Evolutionary conservation across 2,888 invertebrate species (phyloP).

Genomic region (Ochropacha duplaris): DNA sequence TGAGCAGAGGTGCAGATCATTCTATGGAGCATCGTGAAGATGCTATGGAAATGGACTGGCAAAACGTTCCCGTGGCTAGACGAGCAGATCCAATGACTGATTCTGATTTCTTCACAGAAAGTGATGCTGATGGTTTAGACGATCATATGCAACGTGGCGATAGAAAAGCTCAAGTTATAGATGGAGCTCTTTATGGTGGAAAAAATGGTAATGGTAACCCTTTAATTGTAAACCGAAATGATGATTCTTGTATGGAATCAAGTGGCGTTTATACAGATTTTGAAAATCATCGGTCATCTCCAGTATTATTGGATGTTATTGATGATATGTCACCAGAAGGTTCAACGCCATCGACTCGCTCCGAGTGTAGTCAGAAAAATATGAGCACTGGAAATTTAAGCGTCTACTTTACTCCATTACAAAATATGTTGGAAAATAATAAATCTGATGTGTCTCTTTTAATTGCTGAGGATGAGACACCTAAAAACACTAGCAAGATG

Average conservation of each 20-base stretch:
- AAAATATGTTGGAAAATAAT: conserved; percentile 52
- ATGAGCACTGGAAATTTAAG: conserved; percentile 56
- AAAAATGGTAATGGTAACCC: conserved; percentile 81
- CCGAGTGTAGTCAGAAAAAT: conserved; percentile 79
- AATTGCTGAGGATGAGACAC: conserved; percentile 58
- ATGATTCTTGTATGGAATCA: conserved; percentile 93
- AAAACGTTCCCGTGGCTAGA: conserved; percentile 84
- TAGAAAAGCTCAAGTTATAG: conserved; percentile 91
- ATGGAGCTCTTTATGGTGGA: conserved; percentile 94
- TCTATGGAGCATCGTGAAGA: conserved; percentile 83
- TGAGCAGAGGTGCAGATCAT: conserved; percentile 91
- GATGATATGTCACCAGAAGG: conserved; percentile 88
- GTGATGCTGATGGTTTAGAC: conserved; percentile 93
- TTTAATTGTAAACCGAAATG: conserved; percentile 82
- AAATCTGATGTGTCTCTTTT: conserved; percentile 45
- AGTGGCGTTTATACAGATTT: conserved; percentile 95
- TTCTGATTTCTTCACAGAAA: conserved; percentile 95
- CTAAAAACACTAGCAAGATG: conserved; percentile 70
- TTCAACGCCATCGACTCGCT: conserved; percentile 80
- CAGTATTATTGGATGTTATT: conserved; percentile 81
- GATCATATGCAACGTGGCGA: conserved; percentile 88
- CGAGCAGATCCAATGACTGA: conserved; percentile 94
- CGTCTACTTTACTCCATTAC: conserved; percentile 54
- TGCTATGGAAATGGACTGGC: conserved; percentile 81
- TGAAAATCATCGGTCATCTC: conserved; percentile 85